Conservation (phyloP, 1,140 invertebrate species). For the Zophobas atratus region DNA sequence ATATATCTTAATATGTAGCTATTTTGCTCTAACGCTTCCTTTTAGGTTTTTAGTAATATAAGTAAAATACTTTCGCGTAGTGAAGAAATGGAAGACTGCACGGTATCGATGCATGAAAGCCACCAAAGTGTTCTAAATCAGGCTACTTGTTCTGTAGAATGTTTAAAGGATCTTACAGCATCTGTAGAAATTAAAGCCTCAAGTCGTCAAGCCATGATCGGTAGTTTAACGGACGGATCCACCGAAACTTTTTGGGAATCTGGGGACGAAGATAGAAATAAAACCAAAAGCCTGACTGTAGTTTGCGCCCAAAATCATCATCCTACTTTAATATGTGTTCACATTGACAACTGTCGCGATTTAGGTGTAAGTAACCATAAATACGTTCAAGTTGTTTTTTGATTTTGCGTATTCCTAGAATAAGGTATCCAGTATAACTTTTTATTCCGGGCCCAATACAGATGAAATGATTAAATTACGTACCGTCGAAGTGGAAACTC, state of each 20-base stretch:
- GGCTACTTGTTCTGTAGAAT: slow-evolving; percentile 74
- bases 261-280: slow-evolving; percentile 95
- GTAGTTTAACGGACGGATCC: slow-evolving; percentile 92
- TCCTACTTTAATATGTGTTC: slow-evolving; percentile 84
- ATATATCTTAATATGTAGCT: not conserved
- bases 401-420: slow-evolving; percentile 73
- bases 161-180: slow-evolving; percentile 82
- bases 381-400: slow-evolving; percentile 10
- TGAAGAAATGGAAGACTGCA: slow-evolving; percentile 80
- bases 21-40: not conserved
- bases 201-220: slow-evolving; percentile 93
- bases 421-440: slow-evolving; percentile 88
- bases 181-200: slow-evolving; percentile 89
- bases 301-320: slow-evolving; percentile 72
- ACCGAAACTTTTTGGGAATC: slow-evolving; percentile 99
- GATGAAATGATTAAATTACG: slow-evolving; percentile 88
- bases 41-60: slow-evolving; percentile 94
- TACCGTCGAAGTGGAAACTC: slow-evolving; percentile 86
- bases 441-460: slow-evolving; percentile 83
- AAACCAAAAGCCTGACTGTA: slow-evolving; percentile 81
- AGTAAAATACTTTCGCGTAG: slow-evolving; percentile 95
- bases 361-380: slow-evolving; percentile 77
- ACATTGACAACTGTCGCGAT: slow-evolving; percentile 95
- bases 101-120: slow-evolving; percentile 75
- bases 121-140: slow-evolving; percentile 70